These are phyloP conservation scores for Phenganax marumi DNA, from an alignment of 92 coral and sea anemone species.

Conservation along the genomic window DNA sequence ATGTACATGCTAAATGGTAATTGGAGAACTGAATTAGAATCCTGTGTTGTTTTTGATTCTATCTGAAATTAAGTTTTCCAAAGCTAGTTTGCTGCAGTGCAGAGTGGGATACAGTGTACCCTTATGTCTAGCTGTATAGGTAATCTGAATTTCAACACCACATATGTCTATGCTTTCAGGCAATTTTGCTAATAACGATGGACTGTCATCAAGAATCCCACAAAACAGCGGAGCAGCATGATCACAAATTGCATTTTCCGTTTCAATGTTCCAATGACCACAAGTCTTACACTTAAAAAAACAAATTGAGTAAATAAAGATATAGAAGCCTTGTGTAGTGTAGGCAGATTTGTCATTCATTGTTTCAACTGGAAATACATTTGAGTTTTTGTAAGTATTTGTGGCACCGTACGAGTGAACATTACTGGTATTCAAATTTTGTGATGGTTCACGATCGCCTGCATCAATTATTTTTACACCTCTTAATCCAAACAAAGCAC, in stretches of 20 bases:
- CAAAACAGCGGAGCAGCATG: conserved; percentile 47
- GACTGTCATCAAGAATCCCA: conserved; percentile 34
- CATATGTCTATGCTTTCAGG: conserved; percentile 39
- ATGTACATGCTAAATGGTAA: conserved; percentile 46
- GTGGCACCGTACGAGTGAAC: too few species aligned
- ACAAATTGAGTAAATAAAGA: conserved; percentile 50
- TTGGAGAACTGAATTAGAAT: conserved; percentile 41
- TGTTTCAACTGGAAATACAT: too few species aligned
- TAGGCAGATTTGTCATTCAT: neutral
- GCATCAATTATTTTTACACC: too few species aligned
- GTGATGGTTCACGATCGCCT: too few species aligned
- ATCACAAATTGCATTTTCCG: conserved; percentile 52
- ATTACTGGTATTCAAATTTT: too few species aligned
- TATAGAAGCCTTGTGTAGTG: conserved; percentile 40
- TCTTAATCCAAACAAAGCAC: too few species aligned
- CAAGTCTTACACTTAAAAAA: conserved; percentile 52
- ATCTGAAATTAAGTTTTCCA: conserved; percentile 26
- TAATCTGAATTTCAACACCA: conserved; percentile 45
- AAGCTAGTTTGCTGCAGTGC: conserved; percentile 32
- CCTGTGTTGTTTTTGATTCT: conserved; percentile 42
- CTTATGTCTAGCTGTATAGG: conserved; percentile 32
- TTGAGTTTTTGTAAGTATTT: too few species aligned
- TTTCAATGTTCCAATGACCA: conserved; percentile 51
- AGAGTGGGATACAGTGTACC: conserved; percentile 15
- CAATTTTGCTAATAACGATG: conserved; percentile 36